Conservation (phyloP, 2,113 vertebrate genomes). For the Apaloderma vittatum region DNA sequence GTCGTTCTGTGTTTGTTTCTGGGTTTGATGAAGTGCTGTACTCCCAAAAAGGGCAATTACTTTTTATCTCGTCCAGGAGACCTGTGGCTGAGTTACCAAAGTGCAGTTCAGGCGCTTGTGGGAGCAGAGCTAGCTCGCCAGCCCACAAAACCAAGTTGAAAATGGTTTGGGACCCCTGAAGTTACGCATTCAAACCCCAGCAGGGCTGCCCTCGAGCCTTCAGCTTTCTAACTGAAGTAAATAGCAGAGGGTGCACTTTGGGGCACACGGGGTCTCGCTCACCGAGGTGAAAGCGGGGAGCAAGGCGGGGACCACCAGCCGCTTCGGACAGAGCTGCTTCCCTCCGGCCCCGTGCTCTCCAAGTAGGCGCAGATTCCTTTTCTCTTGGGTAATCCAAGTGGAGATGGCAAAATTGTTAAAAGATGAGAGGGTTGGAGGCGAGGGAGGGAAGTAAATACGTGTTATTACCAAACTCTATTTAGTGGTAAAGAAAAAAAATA, state of each 20-base stretch:
- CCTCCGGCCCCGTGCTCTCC: fast-evolving
- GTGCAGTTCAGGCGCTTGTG: not conserved
- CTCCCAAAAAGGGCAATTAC: not conserved
- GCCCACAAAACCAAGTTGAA: not conserved
- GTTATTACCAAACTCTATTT: not conserved
- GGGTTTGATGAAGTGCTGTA: not conserved
- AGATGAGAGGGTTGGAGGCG: not conserved
- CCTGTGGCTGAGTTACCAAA: not conserved
- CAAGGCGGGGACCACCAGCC: not conserved
- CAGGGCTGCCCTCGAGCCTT: not conserved
- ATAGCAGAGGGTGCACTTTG: not conserved
- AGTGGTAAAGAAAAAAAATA: not conserved
- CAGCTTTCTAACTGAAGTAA: not conserved
- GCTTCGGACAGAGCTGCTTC: fast-evolving
- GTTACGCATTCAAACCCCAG: not conserved
- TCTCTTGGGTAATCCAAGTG: not conserved
- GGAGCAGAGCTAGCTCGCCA: not conserved
- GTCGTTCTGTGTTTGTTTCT: not conserved
- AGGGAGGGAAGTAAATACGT: not conserved
- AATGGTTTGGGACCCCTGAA: not conserved
- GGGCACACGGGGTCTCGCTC: not conserved
- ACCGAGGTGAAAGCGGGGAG: fast-evolving
- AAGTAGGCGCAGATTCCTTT: not conserved
- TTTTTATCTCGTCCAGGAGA: not conserved
- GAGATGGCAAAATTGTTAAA: constrained; percentile 21